Percentiles rank a stretch among this genome's conserved stretches.
phyloP scores from a whole-genome alignment of 2,113 vertebrate species.

The cattle (Bos taurus) region DNA sequence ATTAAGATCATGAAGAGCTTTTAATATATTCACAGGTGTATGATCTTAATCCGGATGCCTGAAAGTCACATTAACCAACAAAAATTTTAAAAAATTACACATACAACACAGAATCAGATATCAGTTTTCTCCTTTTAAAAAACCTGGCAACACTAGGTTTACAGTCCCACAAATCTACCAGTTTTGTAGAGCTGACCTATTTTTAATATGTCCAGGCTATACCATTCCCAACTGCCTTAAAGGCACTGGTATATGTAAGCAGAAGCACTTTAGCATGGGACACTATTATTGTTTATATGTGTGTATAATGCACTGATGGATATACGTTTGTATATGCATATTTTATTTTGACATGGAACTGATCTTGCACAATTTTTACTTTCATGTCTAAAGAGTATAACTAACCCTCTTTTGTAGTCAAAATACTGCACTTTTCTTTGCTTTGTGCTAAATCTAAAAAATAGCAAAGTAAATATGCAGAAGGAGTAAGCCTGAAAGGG shows the following conservation, averaged over 20 bases:
- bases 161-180: neutral
- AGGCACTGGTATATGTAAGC: neutral
- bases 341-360: neutral
- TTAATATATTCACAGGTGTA: neutral
- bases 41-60: neutral
- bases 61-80: neutral
- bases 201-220: neutral
- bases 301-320: neutral
- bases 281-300: neutral
- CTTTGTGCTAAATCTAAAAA: neutral
- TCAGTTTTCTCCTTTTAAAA: neutral
- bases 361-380: neutral
- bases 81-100: neutral
- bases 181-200: neutral
- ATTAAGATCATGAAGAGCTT: neutral
- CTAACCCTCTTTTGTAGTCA: neutral
- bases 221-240: neutral
- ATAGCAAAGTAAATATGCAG: neutral
- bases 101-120: neutral
- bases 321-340: neutral
- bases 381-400: neutral
- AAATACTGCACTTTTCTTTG: neutral
- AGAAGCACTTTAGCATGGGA: neutral
- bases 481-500: constrained; percentile 36
- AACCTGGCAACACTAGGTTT: neutral